Evolutionary conservation across 2,888 invertebrate genomes (phyloP), one percentile per base, ranked within the genome.

Genomic region (Spodoptera picta): DNA sequence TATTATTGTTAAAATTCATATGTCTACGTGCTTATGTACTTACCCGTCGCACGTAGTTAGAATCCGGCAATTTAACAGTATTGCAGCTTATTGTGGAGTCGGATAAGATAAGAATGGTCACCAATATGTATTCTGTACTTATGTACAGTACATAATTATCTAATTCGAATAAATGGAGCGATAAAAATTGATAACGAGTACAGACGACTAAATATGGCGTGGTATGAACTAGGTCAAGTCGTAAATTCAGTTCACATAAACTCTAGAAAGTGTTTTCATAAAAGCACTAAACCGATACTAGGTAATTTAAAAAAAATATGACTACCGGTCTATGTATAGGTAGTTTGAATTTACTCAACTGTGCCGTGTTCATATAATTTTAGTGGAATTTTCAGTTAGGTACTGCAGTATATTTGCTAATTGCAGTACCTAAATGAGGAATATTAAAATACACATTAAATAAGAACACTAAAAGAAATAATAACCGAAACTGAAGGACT

Each of bases 21-120:
- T 42, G 49, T 43, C 2, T 49, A 24, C n/a, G 10, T 52, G 46
- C 47, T 46, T 41, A 51, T 41, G 42, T 6, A 53, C 44, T 6
- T 63, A 43, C 3, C 1, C 36, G 6, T 3, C 12, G 43, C 19
- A 14, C 27, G 51, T 4, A 52, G 49, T 24, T 36, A 53, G 56
- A 63, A 73, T 41, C 49, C 31, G 43, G 49, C 27, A 61, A 36
- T 57, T 61, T 65, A 43, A 55, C 24, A 36, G 44, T 56, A 62
- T 69, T 65, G 43, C 31, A 43, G 45, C 48, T 67, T 49, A 67
- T 60, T 64, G 65, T 65, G 42, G n/a, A 43, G 31, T 47, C 41
- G 52, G 78, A 78, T 78, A 63, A 78, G 79, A 78, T 76, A 71
- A 61, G 56, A 52, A 64, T 61, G 53, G 42, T n/a, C 43, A 45